Percentiles rank a stretch among this genome's conserved stretches.
phyloP scores from a whole-genome alignment of 2,797 vertebrate species.

The Mus spretus region DNA sequence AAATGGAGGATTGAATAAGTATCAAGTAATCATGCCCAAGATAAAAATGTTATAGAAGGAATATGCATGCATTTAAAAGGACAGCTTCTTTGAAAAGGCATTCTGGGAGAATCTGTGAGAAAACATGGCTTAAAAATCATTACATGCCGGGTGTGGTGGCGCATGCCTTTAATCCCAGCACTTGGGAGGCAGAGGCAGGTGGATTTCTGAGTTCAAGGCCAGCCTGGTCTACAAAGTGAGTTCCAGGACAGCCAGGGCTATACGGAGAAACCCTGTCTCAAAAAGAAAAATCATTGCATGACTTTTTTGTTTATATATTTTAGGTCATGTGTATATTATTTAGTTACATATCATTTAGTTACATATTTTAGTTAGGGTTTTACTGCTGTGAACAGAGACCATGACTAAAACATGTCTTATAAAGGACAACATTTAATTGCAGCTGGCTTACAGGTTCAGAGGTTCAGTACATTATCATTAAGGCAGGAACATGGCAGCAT shows the following conservation, averaged over 20 bases:
- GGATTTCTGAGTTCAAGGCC: no score
- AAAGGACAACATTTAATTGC: neutral
- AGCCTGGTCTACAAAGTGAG: no score
- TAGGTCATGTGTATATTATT: neutral
- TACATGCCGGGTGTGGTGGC: no score
- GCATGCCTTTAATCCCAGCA: no score
- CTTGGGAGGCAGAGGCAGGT: no score
- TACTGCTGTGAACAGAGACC: neutral
- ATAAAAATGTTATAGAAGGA: neutral
- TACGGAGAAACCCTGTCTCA: no score
- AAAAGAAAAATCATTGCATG: neutral
- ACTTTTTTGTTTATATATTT: slow-evolving; percentile 27
- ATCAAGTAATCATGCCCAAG: neutral
- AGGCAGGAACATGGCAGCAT: neutral
- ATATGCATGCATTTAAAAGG: neutral
- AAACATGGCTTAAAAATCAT: neutral
- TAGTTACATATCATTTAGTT: neutral
- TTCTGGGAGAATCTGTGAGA: neutral
- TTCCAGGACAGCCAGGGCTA: no score
- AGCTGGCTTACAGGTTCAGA: neutral
- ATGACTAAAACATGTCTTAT: neutral
- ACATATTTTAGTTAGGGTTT: neutral
- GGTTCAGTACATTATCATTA: neutral
- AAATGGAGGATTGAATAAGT: neutral
- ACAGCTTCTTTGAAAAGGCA: neutral